Evolutionary conservation across 1,140 invertebrate genomes (phyloP), one percentile per base, ranked within the genome.

Genomic region (Caerostris extrusa): DNA sequence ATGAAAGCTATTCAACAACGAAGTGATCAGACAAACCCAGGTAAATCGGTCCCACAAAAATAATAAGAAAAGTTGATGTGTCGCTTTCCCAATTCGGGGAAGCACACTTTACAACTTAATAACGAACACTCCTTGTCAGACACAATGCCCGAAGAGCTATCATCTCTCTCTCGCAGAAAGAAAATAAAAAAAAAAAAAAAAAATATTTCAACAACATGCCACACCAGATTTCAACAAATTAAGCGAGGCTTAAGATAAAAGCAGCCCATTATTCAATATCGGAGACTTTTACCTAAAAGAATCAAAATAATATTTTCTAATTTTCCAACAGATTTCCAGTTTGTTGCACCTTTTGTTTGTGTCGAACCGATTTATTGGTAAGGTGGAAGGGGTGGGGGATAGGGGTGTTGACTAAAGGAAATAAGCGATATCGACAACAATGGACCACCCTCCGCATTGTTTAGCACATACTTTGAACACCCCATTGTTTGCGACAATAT

Each of bases 321-420:
- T 93, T 93, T 93, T 93, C 91, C 91, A 58, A 93, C 91, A 93
- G 82, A 93, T 93, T 93, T 93, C 91, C 91, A 87, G 91, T 93
- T 85, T 85, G 91, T 86, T 93, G 91, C 91, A 86, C 91, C 91
- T 93, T 93, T 93, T 93, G 91, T 93, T 58, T 57, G 83, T 85
- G 19, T 58, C 58, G 81, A 6, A 69, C 91, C 91, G 91, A 93
- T 93, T 87, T 93, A 93, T 93, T 93, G 91, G 91, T 53, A 58
- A 71, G 60, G 60, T 53, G 90, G 58, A 53, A 53, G 50, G 12
- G 57, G 60, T 2, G 64, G 77, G 61, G 3, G 64, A 7, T 58
- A 8, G 34, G 71, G 71, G 71, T 77, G 71, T 77, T 77, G 71
- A 77, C 71, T 77, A 77, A 77, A 34, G 71, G 71, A 77, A 77